Conservation (phyloP, 2,797 vertebrate genomes). For the Aulostomus chinensis region DNA sequence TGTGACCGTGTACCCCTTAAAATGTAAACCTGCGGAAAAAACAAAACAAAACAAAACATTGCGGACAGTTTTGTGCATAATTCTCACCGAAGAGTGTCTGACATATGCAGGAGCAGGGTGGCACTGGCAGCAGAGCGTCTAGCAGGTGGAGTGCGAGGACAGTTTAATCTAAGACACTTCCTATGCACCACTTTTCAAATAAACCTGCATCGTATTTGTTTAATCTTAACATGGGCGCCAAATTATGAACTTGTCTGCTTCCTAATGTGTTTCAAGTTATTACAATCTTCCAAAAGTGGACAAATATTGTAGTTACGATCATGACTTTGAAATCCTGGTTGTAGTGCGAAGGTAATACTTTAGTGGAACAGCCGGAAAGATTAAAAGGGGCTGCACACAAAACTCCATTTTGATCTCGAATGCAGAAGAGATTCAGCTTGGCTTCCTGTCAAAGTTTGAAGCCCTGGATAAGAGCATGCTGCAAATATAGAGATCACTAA, state of each 20-base stretch:
- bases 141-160: slow-evolving; percentile 1
- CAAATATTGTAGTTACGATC: no score
- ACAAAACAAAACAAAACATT: slow-evolving; percentile 20
- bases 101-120: slow-evolving; percentile 22
- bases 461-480: not conserved
- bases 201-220: no score
- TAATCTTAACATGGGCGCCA: no score
- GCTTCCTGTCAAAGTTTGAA: not conserved
- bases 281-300: no score
- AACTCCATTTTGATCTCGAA: not conserved
- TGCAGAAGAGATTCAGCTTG: not conserved
- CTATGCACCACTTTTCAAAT: slow-evolving; percentile 6
- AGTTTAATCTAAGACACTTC: slow-evolving; percentile 6
- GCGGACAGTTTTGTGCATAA: slow-evolving; percentile 42
- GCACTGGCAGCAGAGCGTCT: slow-evolving; percentile 55
- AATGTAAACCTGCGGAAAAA: slow-evolving; percentile 41
- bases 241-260: no score
- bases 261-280: no score
- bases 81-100: slow-evolving; percentile 23
- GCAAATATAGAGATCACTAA: not conserved
- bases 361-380: not conserved
- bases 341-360: no score
- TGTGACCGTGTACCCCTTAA: slow-evolving; percentile 66
- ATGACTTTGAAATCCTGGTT: slow-evolving; percentile 1
- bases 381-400: not conserved